These are phyloP conservation scores for Agrochola lota DNA, from an alignment of 2,888 invertebrate genomes.

Conservation along the genomic window DNA sequence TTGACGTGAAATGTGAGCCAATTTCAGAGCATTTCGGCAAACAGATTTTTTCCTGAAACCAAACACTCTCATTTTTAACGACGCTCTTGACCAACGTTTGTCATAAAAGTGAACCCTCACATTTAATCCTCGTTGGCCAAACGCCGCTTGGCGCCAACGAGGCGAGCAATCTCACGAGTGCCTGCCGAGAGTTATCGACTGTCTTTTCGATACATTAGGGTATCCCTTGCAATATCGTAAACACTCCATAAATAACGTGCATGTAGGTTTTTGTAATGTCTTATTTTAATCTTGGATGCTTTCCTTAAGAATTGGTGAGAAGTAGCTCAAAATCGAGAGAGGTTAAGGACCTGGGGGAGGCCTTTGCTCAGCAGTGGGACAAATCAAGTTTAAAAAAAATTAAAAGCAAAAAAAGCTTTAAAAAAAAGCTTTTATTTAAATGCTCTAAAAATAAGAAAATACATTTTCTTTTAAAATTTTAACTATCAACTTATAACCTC, in stretches of 20 bases:
- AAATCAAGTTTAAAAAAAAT: too few relatives aligned
- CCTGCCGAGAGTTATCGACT: slow-evolving; percentile 66
- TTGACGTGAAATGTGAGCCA: background rate
- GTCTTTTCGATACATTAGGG: slow-evolving; percentile 59
- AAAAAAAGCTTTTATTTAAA: too few relatives aligned
- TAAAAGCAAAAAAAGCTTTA: too few relatives aligned
- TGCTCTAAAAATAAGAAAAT: too few relatives aligned
- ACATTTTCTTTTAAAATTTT: too few relatives aligned
- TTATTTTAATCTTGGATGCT: slow-evolving; percentile 6
- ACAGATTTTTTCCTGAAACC: too few relatives aligned
- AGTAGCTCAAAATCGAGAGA: background rate
- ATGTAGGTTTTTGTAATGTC: slow-evolving; percentile 24
- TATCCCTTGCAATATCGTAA: slow-evolving; percentile 58
- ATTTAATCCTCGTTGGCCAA: slow-evolving; percentile 54
- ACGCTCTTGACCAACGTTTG: slow-evolving; percentile 50
- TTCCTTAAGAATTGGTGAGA: background rate
- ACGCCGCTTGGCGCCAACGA: slow-evolving; percentile 64
- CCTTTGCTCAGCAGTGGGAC: background rate
- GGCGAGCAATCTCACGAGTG: slow-evolving; percentile 69
- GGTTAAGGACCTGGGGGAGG: background rate
- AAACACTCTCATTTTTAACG: slow-evolving; percentile 44
- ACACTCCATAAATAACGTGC: slow-evolving; percentile 57
- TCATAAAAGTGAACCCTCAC: slow-evolving; percentile 35
- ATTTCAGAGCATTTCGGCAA: background rate
- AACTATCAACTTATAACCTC: too few relatives aligned